phyloP scores from a whole-genome alignment of 2,888 invertebrate species.

The Noctua fimbriata region DNA sequence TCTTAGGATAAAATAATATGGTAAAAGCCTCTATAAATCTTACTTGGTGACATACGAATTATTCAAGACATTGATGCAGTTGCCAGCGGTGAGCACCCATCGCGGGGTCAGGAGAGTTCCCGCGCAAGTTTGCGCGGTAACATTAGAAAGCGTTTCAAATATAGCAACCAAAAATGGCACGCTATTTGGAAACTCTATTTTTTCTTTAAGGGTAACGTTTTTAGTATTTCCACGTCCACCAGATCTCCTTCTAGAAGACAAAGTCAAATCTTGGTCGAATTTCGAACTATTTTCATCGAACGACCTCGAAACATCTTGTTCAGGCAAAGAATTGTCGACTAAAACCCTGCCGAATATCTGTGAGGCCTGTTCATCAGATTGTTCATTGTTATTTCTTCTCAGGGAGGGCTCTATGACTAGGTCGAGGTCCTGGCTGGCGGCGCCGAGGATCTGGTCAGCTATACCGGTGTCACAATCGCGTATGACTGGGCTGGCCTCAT shows the following conservation, averaged over 20 bases:
- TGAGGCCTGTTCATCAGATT: conserved; percentile 19
- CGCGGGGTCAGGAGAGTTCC: conserved; percentile 71
- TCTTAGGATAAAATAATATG: neutral
- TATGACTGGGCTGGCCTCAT: conserved; percentile 27
- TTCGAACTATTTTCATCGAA: conserved; percentile 40
- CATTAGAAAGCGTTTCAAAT: conserved; percentile 76
- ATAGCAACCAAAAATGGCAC: conserved; percentile 75
- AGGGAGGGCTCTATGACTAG: conserved; percentile 39
- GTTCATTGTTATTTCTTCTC: conserved; percentile 9
- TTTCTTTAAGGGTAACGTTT: neutral
- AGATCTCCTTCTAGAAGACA: conserved; percentile 9
- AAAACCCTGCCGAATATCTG: conserved; percentile 32
- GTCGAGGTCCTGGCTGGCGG: conserved; percentile 50
- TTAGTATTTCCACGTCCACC: neutral
- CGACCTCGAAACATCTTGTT: conserved; percentile 29
- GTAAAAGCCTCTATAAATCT: conserved; percentile 26
- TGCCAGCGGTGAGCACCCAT: conserved; percentile 77
- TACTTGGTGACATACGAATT: conserved; percentile 62
- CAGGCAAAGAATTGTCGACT: conserved; percentile 35
- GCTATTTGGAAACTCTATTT: conserved; percentile 52
- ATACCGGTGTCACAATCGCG: conserved; percentile 44
- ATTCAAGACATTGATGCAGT: conserved; percentile 72
- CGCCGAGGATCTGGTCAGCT: conserved; percentile 51
- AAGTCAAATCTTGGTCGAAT: conserved; percentile 38
- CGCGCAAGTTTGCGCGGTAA: conserved; percentile 78